These are phyloP conservation scores for Ethmia dodecea DNA, from an alignment of 2,888 invertebrate species.

Conservation along the genomic window DNA sequence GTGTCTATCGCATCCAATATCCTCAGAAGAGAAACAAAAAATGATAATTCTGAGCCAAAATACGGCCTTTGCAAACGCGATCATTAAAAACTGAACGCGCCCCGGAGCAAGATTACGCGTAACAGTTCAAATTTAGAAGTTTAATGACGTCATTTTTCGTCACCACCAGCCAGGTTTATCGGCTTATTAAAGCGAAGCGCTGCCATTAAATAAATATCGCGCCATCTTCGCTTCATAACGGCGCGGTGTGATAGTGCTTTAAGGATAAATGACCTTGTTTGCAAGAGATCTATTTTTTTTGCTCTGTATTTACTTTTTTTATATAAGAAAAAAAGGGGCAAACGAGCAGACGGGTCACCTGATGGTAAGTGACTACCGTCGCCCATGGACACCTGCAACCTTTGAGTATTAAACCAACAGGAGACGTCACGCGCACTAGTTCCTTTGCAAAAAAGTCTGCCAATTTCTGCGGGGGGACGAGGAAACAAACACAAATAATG, in stretches of 20 bases:
- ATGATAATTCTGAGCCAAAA: too few species aligned
- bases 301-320: too few species aligned
- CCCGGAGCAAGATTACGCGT: slow-evolving; percentile 28
- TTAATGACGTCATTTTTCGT: slow-evolving; percentile 60
- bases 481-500: too few species aligned
- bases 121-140: slow-evolving; percentile 40
- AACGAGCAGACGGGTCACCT: too few species aligned
- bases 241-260: slow-evolving; percentile 12
- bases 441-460: too few species aligned
- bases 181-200: slow-evolving; percentile 48
- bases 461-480: too few species aligned
- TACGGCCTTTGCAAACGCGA: slow-evolving; percentile 20
- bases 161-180: slow-evolving; percentile 47
- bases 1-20: background rate
- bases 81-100: slow-evolving; percentile 24
- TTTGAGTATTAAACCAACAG: too few species aligned
- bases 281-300: slow-evolving; percentile 2
- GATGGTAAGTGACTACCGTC: too few species aligned
- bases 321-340: too few species aligned
- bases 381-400: too few species aligned
- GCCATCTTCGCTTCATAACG: slow-evolving; percentile 22
- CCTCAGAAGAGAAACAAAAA: background rate
- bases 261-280: slow-evolving; percentile 2
- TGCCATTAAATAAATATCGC: slow-evolving; percentile 49
- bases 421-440: too few species aligned